These are phyloP conservation scores for Labeo rohita DNA, from an alignment of 2,113 vertebrate genomes.

Conservation along the genomic window DNA sequence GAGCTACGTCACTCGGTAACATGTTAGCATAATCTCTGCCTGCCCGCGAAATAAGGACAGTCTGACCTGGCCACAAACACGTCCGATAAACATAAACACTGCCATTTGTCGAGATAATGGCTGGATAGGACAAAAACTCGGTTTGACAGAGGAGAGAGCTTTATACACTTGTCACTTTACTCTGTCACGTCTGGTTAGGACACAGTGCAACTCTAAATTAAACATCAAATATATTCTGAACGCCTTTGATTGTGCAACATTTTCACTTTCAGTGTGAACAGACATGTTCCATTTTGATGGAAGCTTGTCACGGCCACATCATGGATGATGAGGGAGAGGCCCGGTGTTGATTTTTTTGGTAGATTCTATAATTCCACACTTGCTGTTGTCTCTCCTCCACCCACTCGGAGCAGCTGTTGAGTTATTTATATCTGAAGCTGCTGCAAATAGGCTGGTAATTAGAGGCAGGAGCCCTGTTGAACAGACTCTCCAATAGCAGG, in stretches of 20 bases:
- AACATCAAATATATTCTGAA: neutral
- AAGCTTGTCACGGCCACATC: neutral
- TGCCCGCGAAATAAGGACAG: too few relatives aligned
- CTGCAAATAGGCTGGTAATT: slow-evolving; percentile 75
- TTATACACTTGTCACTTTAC: slow-evolving; percentile 1
- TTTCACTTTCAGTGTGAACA: neutral
- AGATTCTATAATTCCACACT: slow-evolving; percentile 28
- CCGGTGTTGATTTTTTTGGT: neutral
- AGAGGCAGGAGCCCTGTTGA: slow-evolving; percentile 70
- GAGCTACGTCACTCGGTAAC: too few relatives aligned
- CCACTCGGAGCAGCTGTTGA: slow-evolving; percentile 70
- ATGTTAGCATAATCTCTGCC: too few relatives aligned
- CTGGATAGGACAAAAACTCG: neutral
- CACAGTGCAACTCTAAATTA: neutral
- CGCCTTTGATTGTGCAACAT: neutral
- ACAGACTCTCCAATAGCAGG: slow-evolving; percentile 56
- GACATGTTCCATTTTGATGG: neutral
- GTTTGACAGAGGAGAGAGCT: neutral
- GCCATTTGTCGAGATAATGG: neutral
- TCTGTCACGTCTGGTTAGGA: slow-evolving; percentile 8
- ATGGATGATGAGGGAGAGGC: neutral
- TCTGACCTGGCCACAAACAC: too few relatives aligned
- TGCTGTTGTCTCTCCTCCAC: slow-evolving; percentile 67
- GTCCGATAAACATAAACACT: neutral
- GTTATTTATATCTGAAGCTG: slow-evolving; percentile 75